Base-by-base conservation (phyloP, 1,140 invertebrate genomes). In the Drosophila bocki region DNA sequence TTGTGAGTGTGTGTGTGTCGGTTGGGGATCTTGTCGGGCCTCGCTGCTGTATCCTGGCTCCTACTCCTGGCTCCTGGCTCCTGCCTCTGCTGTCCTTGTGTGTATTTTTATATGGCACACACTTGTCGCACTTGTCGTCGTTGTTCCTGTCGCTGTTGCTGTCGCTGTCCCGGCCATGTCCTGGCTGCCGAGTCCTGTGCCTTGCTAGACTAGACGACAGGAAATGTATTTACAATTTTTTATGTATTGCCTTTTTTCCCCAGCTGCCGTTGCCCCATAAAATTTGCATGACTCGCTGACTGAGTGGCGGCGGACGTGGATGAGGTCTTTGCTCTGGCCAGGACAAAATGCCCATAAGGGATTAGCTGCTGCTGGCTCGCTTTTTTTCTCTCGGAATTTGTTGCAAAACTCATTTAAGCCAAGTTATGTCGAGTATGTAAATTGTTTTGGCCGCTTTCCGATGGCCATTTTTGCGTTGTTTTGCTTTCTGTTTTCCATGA, bases 281-380 rank as follows among this genome's bases (percentile, higher is more conserved):
- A 88, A 88, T 88, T 84, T 88, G 84, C 84, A 88, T 87, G 84
- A 88, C 69, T 63, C 62, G 48, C 82, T 78, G 51, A 32, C 48
- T 79, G 59, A 44, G 71, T 33, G 63, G 29, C 47, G 51, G 67
- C 48, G 41, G 54, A n/a, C 41, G n/a, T 29, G 47, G 47, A 48
- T 17, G 65, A 50, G 57, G 41, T 59, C 44, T 59, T 48, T 22
- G 26, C n/a, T 17, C 22, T 26, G 50, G 62, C 60, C 64, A 78
- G 65, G 68, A 91, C 91, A 91, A 91, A 92, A 92, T 92, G 91
- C 91, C 91, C 91, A 90, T 83, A 86, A 91, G 91, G 91, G 91
- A 92, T 92, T 92, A 92, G 85, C 91, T 87, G 83, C 78, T 63
- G 68, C 47, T 29, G 26, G 26, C 26, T 22, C 44, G 33, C 32